Percentiles rank a stretch among this genome's conserved stretches.
Evolutionary conservation across 2,113 vertebrate genomes (phyloP).

Genomic region (Machaerirhynchus nigripectus): DNA sequence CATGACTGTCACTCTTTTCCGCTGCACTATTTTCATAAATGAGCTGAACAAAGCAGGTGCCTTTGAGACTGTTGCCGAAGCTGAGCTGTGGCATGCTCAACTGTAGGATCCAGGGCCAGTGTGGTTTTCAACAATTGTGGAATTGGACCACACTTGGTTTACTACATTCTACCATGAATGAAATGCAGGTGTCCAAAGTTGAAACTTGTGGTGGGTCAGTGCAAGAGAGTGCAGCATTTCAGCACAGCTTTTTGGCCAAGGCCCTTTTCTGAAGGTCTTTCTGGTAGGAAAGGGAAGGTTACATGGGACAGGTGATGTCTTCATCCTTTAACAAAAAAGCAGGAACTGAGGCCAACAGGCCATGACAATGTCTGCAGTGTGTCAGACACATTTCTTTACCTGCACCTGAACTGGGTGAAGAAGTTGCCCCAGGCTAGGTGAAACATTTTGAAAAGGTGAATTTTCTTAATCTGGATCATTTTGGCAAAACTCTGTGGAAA

Average conservation of each 20-base stretch:
- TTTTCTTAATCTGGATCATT: background rate
- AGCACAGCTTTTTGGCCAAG: background rate
- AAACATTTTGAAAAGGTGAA: background rate
- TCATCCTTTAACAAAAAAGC: background rate
- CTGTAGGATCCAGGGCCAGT: background rate
- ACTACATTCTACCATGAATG: background rate
- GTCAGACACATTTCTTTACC: background rate
- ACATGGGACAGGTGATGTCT: background rate
- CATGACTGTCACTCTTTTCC: background rate
- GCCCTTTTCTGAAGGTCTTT: background rate
- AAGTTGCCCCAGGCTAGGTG: background rate
- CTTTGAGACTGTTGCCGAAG: background rate
- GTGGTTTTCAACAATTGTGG: background rate
- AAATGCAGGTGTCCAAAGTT: background rate
- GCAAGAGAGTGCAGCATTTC: background rate
- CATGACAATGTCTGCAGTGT: background rate
- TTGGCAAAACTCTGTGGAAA: background rate
- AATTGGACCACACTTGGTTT: background rate
- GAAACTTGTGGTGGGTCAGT: background rate
- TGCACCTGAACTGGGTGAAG: background rate
- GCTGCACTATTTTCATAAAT: background rate
- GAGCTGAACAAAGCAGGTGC: background rate
- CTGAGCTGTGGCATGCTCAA: rapidly evolving
- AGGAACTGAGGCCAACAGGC: background rate
- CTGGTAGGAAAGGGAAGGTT: background rate